Evolutionary conservation across 2,113 vertebrate species (phyloP).

Genomic region (Caretta caretta): DNA sequence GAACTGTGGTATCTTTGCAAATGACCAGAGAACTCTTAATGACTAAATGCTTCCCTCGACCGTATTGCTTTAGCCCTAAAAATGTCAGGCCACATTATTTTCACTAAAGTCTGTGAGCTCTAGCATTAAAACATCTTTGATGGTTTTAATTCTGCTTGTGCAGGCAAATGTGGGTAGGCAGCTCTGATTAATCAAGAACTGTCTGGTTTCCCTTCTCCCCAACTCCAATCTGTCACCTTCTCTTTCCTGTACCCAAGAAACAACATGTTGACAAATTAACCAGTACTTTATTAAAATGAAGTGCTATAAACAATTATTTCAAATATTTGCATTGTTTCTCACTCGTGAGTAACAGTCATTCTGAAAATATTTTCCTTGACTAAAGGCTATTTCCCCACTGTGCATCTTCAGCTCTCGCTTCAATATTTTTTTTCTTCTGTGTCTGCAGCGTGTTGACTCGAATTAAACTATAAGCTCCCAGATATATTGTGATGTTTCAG

Average conservation of each 20-base stretch:
- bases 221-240: slow-evolving; percentile 32
- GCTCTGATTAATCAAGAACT: slow-evolving; percentile 26
- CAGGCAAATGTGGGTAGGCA: slow-evolving; percentile 37
- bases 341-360: background rate
- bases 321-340: background rate
- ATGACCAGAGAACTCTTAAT: slow-evolving; percentile 32
- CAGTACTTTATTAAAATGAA: background rate
- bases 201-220: background rate
- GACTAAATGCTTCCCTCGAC: slow-evolving; percentile 1
- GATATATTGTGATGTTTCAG: background rate
- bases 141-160: slow-evolving; percentile 43
- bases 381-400: background rate
- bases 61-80: slow-evolving; percentile 44
- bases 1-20: slow-evolving; percentile 20
- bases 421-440: background rate
- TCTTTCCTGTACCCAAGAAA: background rate
- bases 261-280: background rate
- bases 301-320: background rate
- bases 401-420: slow-evolving; percentile 35
- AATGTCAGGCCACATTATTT: slow-evolving; percentile 37
- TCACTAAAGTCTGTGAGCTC: background rate
- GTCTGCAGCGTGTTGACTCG: background rate
- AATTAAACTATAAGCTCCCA: slow-evolving; percentile 4
- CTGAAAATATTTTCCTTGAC: slow-evolving; percentile 24
- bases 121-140: slow-evolving; percentile 4